Base-by-base conservation (phyloP, 2,888 invertebrate species). In the Amphipoea lucens region DNA sequence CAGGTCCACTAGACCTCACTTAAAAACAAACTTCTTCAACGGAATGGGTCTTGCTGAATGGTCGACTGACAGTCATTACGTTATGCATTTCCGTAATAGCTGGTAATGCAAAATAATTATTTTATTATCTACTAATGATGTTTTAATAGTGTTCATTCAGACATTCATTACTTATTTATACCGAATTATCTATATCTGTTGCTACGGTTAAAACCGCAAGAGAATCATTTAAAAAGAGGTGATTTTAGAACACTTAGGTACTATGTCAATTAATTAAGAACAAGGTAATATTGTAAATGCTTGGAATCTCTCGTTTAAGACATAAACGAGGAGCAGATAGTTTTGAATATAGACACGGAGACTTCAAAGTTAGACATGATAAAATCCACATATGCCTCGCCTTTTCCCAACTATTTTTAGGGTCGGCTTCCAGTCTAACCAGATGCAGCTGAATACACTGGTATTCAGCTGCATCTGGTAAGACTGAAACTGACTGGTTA, bases 61-160 rank as follows among this genome's bases (percentile, higher is more conserved):
- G 78, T 51, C 17, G 7, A 14, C 68, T 40, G 29, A 68, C n/a
- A 70, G 78, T 76, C 75, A 81, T 85, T 89, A 75, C 78, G 76
- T 78, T 71, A 63, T 84, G 79, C 82, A 69, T 86, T 87, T 87
- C 87, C 81, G 86, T 87, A 87, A 90, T 81, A 70, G 79, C 72
- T 76, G 14, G 71, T 82, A 82, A 90, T 83, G 81, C 78, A 74
- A 85, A 89, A 84, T 81, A 82, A 87, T 85, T 88, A 83, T 79
- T 79, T 82, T 79, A 63, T 75, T 71, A 83, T 74, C 79, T 83
- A 65, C 40, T 78, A 85, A 79, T 83, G 74, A 73, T 78, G 36
- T 74, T 80, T 54, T 87, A 73, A 84, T 29, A 77, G 40, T 36
- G 60, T 75, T 74, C 45, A 63, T 68, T 84, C 48, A 60, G 12